phyloP scores from a whole-genome alignment of 2,888 invertebrate genomes.

The Hydroisotoma schaefferi region DNA sequence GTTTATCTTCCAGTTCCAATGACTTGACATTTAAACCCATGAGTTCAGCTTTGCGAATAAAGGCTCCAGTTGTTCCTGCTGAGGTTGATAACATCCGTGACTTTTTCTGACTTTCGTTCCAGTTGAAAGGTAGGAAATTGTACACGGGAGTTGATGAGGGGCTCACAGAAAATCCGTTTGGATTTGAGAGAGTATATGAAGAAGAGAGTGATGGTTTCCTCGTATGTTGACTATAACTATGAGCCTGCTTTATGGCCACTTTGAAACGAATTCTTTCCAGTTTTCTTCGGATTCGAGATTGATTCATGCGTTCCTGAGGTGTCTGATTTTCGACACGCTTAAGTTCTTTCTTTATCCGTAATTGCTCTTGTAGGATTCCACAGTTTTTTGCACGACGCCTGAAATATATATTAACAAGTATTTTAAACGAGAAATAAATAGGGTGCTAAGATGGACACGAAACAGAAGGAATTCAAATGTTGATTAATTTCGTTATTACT shows the following conservation, averaged over 20 bases:
- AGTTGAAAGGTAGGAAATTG: slow-evolving; percentile 9
- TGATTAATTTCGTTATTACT: slow-evolving; percentile 50
- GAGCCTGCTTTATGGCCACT: slow-evolving; percentile 35
- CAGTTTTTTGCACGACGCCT: slow-evolving; percentile 38
- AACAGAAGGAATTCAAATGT: too few relatives aligned
- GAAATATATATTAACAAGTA: background rate
- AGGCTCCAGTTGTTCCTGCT: slow-evolving; percentile 77
- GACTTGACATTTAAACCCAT: slow-evolving; percentile 84
- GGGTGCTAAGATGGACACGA: too few relatives aligned
- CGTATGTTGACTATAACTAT: slow-evolving; percentile 3
- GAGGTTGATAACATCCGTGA: slow-evolving; percentile 84
- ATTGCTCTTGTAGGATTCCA: slow-evolving; percentile 42
- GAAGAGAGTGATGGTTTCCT: background rate
- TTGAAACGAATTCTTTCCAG: slow-evolving; percentile 79
- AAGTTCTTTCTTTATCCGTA: slow-evolving; percentile 36
- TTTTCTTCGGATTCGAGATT: slow-evolving; percentile 68
- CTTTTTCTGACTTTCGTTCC: slow-evolving; percentile 66
- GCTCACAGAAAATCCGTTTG: background rate
- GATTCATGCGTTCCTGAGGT: slow-evolving; percentile 29
- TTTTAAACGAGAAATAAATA: too few relatives aligned
- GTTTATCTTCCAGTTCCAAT: slow-evolving; percentile 76
- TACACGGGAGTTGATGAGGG: background rate
- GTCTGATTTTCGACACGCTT: slow-evolving; percentile 30
- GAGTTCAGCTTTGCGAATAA: slow-evolving; percentile 79
- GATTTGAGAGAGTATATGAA: background rate